Evolutionary conservation across 2,797 vertebrate species (phyloP), one percentile per base, ranked within the genome.

Genomic region (Manis javanica): DNA sequence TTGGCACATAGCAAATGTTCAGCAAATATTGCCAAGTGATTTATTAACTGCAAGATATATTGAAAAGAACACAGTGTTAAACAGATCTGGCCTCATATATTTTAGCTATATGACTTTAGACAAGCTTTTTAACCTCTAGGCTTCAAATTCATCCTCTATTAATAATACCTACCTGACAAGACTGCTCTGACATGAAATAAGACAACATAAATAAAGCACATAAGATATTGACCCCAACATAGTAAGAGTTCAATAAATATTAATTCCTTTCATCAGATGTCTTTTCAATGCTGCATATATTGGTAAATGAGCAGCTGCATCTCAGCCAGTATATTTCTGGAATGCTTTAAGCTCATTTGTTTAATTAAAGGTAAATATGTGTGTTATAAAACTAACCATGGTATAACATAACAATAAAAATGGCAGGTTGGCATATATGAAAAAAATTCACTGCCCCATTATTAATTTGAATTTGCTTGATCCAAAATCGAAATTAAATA

Each of bases 141-240:
- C 61, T 92, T 95, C 63, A 72, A 75, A 90, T 95, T 7, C 23
- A 90, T 87, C 37, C 19, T 95, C 37, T 87, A n/a, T 77, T 75
- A 84, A 95, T 91, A 91, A 95, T 31, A 81, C 1, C 18, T 78
- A 42, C 42, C 53, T 77, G 46, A 61, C 64, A 77, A 9, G 1
- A 59, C 55, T 78, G 29, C 82, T 64, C 1, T 82, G 12, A 74
- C 85, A 61, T 96, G 68, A 87, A 96, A 93, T 87, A 89, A 94
- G 81, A 64, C 59, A 71, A 71, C 84, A 88, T 72, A 79, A 91
- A 86, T 77, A 77, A 86, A 92, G 21, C 24, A 74, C 37, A 64
- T 18, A 82, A 29, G 34, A 29, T 24, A 87, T 42, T 81, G 31
- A 13, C 86, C 37, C 29, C 5, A 6, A 39, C 2, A 31, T 16